Conservation (phyloP, 2,888 invertebrate species). For the Biston betularia region DNA sequence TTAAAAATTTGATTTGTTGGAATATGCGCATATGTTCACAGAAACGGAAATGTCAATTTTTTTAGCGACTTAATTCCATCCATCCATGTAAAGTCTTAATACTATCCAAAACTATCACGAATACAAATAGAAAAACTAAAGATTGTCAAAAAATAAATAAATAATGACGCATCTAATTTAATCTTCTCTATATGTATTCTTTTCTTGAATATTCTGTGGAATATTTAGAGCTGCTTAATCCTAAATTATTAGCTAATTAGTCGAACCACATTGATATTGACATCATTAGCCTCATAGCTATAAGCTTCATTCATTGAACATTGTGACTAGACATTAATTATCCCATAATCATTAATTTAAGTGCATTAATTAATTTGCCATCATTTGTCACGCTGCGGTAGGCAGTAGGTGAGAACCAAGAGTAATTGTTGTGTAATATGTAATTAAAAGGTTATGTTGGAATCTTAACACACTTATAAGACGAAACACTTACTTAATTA, state of each 20-base stretch:
- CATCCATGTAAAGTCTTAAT: too few species aligned
- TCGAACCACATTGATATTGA: neutral
- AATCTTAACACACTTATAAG: slow-evolving; percentile 11
- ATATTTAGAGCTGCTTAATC: neutral
- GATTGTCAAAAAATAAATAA: too few species aligned
- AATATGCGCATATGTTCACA: too few species aligned
- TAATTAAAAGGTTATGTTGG: slow-evolving; percentile 32
- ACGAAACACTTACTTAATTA: neutral
- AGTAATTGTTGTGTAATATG: slow-evolving; percentile 35
- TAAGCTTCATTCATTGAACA: slow-evolving; percentile 24
- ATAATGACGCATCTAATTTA: too few species aligned
- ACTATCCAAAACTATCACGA: too few species aligned
- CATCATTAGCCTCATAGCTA: slow-evolving; percentile 15
- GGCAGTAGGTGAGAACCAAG: slow-evolving; percentile 27
- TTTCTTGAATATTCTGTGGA: too few species aligned
- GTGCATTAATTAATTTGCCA: slow-evolving; percentile 39
- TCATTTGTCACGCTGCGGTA: slow-evolving; percentile 38
- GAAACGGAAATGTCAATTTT: too few species aligned
- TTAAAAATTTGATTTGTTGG: too few species aligned
- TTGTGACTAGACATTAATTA: slow-evolving; percentile 29
- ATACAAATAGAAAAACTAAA: too few species aligned
- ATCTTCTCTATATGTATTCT: too few species aligned
- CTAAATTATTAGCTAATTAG: neutral
- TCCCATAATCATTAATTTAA: slow-evolving; percentile 29
- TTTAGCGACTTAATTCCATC: too few species aligned